Evolutionary conservation across 2,888 invertebrate species (phyloP), one percentile per base, ranked within the genome.

Genomic region (Epinotia ramella): DNA sequence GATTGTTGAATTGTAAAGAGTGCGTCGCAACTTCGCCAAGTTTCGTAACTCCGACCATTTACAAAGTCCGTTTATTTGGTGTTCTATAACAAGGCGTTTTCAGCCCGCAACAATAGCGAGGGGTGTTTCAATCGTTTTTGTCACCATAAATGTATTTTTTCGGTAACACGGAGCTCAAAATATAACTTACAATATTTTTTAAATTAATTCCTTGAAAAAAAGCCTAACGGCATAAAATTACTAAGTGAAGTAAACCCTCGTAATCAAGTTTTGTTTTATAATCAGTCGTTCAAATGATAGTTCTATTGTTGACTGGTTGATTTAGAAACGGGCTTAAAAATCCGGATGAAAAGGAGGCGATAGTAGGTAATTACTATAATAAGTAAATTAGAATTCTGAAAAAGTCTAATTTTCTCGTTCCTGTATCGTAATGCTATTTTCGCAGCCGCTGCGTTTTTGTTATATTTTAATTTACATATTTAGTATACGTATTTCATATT

Each of bases 21-120:
- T 70, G 64, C 70, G 60, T 69, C 57, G 63, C 24, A 66, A 75
- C 65, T 66, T 40, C 40, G 24, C 59, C 9, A 66, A 75, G 40
- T 75, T 70, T 66, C 65, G 60, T 53, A 75, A 75, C 66, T 70
- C 65, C 44, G n/a, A 70, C 65, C 75, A 71, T 75, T 71, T 66
- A 60, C 18, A 28, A 60, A 75, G 60, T 75, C 62, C 18, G 64
- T 70, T 65, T 69, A 59, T 53, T 65, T 53, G 53, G 60, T 70
- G 46, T 70, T 70, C 3, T 33, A 40, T 64, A 44, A 46, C 18
- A 13, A 20, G 44, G 64, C 18, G 13, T 46, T 64, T 64, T 64
- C 40, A 13, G 12, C 46, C 67, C 49, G 9, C 33, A 69, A 46
- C 59, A 69, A 69, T 69, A 69, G 60, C 44, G 13, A n/a, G 56